Conservation (phyloP, 2,797 vertebrate species). For the Loris lydekkerianus region DNA sequence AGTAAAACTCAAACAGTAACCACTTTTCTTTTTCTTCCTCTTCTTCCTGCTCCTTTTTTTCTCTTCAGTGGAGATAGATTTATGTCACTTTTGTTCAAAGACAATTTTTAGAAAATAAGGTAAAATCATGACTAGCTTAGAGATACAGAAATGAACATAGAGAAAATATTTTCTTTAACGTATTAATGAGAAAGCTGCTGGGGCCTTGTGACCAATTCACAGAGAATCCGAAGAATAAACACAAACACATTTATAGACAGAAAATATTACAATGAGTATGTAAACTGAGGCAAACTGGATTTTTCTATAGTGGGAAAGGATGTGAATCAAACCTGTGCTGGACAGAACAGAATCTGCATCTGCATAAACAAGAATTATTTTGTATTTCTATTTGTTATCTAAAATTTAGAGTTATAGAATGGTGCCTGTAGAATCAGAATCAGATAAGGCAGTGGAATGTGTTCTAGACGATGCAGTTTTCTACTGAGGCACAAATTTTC, state of each 20-base stretch:
- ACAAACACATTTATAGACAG: conserved; percentile 43
- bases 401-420: conserved; percentile 20
- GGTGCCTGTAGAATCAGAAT: neutral
- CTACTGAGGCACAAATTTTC: neutral
- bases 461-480: neutral
- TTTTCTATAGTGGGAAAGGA: neutral
- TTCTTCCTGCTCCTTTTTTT: neutral
- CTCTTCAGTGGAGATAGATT: neutral
- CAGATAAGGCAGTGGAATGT: neutral
- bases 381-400: conserved; percentile 22
- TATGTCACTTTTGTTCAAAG: conserved; percentile 11
- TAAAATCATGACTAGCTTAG: conserved; percentile 15
- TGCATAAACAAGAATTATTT: neutral
- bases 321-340: neutral
- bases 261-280: conserved; percentile 30
- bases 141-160: conserved; percentile 49
- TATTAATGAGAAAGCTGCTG: conserved; percentile 59
- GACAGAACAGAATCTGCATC: neutral
- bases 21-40: neutral
- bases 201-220: conserved; percentile 11
- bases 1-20: neutral
- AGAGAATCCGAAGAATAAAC: conserved; percentile 63
- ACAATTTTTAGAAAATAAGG: neutral
- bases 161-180: conserved; percentile 66
- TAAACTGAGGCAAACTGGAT: conserved; percentile 34